phyloP scores from a whole-genome alignment of 2,888 invertebrate genomes.

The Tipula confusa region DNA sequence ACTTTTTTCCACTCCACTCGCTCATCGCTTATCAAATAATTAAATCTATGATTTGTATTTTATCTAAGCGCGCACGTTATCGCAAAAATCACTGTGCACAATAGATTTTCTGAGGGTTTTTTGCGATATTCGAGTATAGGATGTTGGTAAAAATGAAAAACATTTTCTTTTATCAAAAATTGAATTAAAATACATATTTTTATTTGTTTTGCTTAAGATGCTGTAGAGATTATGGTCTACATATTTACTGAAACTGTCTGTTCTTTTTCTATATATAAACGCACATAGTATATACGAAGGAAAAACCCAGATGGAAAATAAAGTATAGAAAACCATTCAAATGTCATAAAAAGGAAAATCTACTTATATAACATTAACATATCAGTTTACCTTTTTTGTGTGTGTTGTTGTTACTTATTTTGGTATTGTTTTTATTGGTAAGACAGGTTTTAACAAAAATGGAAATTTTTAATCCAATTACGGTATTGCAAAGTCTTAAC shows the following conservation, averaged over 20 bases:
- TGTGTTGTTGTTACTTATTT: not conserved
- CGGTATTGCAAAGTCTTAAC: not conserved
- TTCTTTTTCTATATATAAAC: not conserved
- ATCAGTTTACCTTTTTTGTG: not conserved
- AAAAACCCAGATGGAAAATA: not conserved
- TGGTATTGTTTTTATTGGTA: not conserved
- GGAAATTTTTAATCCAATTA: constrained; percentile 6
- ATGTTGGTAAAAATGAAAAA: not conserved
- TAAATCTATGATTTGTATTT: constrained; percentile 1
- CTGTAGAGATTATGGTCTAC: not conserved
- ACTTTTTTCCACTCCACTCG: not conserved
- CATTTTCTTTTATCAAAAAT: not conserved
- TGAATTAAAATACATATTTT: constrained; percentile 25
- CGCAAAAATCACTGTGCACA: not conserved
- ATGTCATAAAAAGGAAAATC: constrained; percentile 3
- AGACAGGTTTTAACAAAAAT: not conserved
- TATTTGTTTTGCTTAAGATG: constrained; percentile 12
- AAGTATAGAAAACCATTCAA: not conserved
- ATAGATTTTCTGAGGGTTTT: not conserved
- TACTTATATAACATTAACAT: constrained; percentile 6
- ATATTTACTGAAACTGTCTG: not conserved
- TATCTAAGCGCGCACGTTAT: not conserved
- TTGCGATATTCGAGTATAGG: not conserved
- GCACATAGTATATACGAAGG: not conserved
- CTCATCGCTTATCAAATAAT: not conserved